Percentiles rank a stretch among this genome's conserved stretches.
phyloP scores from a whole-genome alignment of 2,797 vertebrate genomes.

The Rhinichthys osculus region DNA sequence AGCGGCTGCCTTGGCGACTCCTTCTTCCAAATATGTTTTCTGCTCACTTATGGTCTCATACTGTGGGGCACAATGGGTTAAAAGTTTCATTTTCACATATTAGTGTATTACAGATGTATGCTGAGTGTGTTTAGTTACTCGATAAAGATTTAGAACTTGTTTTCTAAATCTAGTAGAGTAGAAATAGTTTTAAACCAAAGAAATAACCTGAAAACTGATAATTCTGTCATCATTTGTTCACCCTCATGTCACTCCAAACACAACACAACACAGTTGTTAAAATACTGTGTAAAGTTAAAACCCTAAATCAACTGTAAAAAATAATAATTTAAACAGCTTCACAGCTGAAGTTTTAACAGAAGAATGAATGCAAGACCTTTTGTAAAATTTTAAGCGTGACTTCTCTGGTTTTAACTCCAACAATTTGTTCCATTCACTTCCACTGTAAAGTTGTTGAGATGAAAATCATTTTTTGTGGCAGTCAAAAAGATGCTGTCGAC shows the following conservation, averaged over 20 bases:
- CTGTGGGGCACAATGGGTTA: conserved; percentile 2
- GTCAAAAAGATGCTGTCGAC: not conserved
- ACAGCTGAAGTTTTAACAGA: not conserved
- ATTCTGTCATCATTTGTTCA: not conserved
- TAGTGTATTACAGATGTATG: not conserved
- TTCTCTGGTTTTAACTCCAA: not conserved
- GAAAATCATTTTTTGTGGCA: not conserved
- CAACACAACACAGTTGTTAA: too few species aligned
- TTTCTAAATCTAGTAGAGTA: not conserved
- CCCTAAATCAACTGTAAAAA: not conserved
- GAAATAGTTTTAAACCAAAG: not conserved
- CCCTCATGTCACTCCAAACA: not conserved
- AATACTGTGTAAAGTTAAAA: too few species aligned
- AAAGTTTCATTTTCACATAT: conserved; percentile 6
- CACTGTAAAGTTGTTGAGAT: not conserved
- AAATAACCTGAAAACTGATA: not conserved
- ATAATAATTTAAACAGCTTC: not conserved
- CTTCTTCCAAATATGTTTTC: conserved; percentile 26
- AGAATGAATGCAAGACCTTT: not conserved
- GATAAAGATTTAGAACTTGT: not conserved
- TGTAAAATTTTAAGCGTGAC: not conserved
- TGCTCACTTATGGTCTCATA: conserved; percentile 16
- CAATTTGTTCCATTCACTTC: not conserved
- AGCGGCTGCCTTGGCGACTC: conserved; percentile 7
- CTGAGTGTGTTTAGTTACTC: not conserved